Base-by-base conservation (phyloP, 64 coral and sea anemone genomes). In the Porites lutea region DNA sequence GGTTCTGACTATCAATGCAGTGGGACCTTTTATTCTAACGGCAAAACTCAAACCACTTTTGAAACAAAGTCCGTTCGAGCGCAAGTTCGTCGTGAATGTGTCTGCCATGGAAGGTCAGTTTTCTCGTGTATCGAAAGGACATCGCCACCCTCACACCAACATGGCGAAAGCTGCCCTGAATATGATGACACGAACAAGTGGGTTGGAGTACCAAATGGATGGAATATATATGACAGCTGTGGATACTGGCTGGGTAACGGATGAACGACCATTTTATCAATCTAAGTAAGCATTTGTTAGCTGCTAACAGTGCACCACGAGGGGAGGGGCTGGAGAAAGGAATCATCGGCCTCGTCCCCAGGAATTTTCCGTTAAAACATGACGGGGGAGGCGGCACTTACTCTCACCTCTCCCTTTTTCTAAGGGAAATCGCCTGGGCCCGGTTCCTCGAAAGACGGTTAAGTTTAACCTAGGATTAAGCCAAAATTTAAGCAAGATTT, bases 61-160 rank as follows among this genome's bases (percentile, higher is more conserved):
- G 4, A 74, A 74, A 47, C 69, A 74, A 74, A 88, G 86, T 88
- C 86, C 68, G 3, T 88, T 74, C 15, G 12, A 54, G 5, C 86
- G 86, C 6, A 88, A 75, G 51, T 88, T 88, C 45, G 86, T 88
- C 11, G 86, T 88, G 70, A 88, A 88, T 21, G 86, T 88, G 11
- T 88, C 86, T 6, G 86, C 86, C n/a, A 88, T 88, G 86, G 86
- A 88, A 19, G 86, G 86, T 11, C 86, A 88, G 52, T 88, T 88
- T 59, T 88, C 86, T 0, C 86, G 86, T 0, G 5, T 74, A 3
- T 16, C 68, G 8, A 88, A 88, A 59, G 86, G 86, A 3, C 86
- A 88, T 19, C 86, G 86, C 3, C 86, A 88, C 19, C 86, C 86
- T 5, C 86, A 88, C 22, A 88, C 86, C 52, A 88, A 88, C 59